Percentiles rank a stretch among this genome's conserved stretches.
phyloP scores from a whole-genome alignment of 2,797 vertebrate genomes.

The Gymnocypris eckloni region DNA sequence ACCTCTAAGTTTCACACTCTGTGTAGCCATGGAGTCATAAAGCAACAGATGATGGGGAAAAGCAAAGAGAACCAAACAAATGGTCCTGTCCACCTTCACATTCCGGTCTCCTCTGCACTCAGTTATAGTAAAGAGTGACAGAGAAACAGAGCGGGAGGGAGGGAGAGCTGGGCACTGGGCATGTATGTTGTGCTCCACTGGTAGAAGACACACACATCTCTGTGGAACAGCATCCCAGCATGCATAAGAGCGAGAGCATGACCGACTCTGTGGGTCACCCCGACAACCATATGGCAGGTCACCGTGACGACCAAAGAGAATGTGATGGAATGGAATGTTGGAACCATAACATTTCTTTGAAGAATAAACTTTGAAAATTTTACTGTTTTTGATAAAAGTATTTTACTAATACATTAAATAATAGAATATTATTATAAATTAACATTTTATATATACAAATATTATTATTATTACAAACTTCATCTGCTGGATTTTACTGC shows the following conservation, averaged over 20 bases:
- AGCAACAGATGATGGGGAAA: conserved; percentile 34
- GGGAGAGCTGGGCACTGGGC: conserved; percentile 62
- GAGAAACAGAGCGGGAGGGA: conserved; percentile 58
- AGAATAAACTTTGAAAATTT: not conserved
- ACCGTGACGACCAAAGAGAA: conserved; percentile 17
- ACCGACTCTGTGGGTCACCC: conserved; percentile 36
- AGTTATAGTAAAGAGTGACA: conserved; percentile 68
- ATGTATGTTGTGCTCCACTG: conserved; percentile 63
- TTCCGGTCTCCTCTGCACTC: conserved; percentile 51
- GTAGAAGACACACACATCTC: conserved; percentile 67
- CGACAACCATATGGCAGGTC: conserved; percentile 41
- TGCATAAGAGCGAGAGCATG: conserved; percentile 58
- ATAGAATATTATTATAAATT: not conserved
- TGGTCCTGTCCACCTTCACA: conserved; percentile 49
- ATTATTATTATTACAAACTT: not conserved
- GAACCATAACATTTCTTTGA: not conserved
- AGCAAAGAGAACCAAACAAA: conserved; percentile 51
- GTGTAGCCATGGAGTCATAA: conserved; percentile 70
- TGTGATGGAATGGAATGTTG: conserved; percentile 43
- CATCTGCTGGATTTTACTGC: too few relatives aligned
- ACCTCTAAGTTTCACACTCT: conserved; percentile 74
- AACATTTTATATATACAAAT: too few relatives aligned
- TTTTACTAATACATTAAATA: not conserved
- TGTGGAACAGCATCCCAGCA: conserved; percentile 67
- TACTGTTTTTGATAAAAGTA: not conserved